Percentiles rank a stretch among this genome's conserved stretches.
Conservation (phyloP, 2,797 vertebrate genomes). For the Myiotriccus ornatus region DNA sequence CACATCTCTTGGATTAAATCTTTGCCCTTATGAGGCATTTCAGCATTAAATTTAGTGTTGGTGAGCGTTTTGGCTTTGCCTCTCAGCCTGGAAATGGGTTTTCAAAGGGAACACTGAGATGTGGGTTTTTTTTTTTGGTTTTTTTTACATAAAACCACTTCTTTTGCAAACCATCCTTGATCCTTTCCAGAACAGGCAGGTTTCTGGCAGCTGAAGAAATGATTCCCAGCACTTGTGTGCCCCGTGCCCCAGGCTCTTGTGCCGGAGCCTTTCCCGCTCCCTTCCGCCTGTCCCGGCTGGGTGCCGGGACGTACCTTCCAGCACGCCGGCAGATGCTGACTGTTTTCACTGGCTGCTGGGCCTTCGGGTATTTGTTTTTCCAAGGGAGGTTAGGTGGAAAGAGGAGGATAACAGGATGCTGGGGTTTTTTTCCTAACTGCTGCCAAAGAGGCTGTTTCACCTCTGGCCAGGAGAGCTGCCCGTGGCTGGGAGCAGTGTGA, state of each 20-base stretch:
- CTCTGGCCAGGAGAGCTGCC: slow-evolving; percentile 8
- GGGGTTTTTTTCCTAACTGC: neutral
- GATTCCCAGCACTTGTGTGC: neutral
- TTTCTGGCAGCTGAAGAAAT: neutral
- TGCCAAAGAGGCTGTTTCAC: neutral
- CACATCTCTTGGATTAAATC: neutral
- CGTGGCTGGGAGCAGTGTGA: neutral
- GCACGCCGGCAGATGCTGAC: neutral
- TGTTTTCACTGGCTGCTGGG: slow-evolving; percentile 36
- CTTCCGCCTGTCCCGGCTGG: neutral
- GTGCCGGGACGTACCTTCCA: neutral
- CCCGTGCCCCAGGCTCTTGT: neutral
- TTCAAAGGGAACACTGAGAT: neutral
- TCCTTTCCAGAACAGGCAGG: neutral
- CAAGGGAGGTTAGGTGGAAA: slow-evolving; percentile 47
- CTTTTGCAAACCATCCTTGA: neutral
- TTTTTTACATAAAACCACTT: neutral
- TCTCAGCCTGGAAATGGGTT: neutral
- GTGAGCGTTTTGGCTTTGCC: neutral
- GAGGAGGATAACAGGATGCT: slow-evolving; percentile 63
- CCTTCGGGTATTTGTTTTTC: slow-evolving; percentile 59
- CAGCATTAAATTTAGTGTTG: neutral
- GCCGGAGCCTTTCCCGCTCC: neutral
- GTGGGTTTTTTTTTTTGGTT: neutral
- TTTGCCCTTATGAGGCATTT: neutral